A percentile compares a stretch with the other conserved stretches of the same genome.
phyloP scores from a whole-genome alignment of 2,888 invertebrate genomes.

The Nomada ruficornis region DNA sequence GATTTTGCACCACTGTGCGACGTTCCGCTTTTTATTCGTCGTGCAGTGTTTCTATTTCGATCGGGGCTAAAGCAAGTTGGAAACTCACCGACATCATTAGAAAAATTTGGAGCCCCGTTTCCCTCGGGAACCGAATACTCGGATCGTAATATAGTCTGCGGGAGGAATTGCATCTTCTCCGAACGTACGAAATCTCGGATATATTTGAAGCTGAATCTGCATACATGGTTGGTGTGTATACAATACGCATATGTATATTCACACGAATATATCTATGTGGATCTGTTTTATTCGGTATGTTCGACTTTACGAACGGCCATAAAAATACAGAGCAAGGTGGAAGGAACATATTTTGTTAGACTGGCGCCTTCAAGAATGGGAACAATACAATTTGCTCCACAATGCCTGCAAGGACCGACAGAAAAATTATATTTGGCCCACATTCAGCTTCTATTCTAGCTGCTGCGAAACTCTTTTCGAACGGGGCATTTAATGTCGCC shows the following conservation, averaged over 20 bases:
- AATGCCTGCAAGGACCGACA: not conserved
- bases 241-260: not conserved
- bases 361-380: not conserved
- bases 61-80: too few species aligned
- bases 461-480: not conserved
- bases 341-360: not conserved
- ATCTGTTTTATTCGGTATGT: not conserved
- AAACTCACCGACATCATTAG: too few species aligned
- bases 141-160: not conserved
- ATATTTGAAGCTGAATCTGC: not conserved
- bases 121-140: too few species aligned
- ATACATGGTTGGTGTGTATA: not conserved
- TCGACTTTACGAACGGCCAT: too few species aligned
- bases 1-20: too few species aligned
- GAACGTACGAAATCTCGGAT: not conserved
- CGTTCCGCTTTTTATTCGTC: too few species aligned
- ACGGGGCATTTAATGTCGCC: not conserved
- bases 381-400: slow-evolving; percentile 2
- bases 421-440: slow-evolving; percentile 20
- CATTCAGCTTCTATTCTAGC: slow-evolving; percentile 4
- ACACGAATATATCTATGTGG: not conserved
- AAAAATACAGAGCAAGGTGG: not conserved
- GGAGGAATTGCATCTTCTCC: not conserved
- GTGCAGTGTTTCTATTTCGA: too few species aligned
- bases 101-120: too few species aligned